A percentile compares a stretch with the other conserved stretches of the same genome.
These are phyloP conservation scores for Aurelia coerulea DNA, from an alignment of 30 jellyfish, hydroid and myxozoan genomes.

Conservation along the genomic window DNA sequence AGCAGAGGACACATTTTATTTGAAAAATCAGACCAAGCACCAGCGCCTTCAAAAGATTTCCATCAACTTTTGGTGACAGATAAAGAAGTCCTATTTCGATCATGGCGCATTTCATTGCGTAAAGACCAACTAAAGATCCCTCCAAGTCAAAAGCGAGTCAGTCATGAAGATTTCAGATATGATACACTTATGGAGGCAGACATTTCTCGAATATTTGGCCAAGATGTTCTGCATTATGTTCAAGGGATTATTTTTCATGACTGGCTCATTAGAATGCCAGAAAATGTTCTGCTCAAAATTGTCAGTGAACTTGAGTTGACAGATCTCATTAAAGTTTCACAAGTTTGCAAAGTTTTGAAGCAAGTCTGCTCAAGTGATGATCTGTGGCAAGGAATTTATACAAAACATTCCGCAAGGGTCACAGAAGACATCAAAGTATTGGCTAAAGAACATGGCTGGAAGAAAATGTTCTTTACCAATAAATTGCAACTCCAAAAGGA, in stretches of 20 bases:
- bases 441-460: slow-evolving; percentile 87
- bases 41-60: slow-evolving; percentile 91
- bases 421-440: slow-evolving; percentile 56
- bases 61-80: slow-evolving; percentile 91
- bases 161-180: slow-evolving; percentile 82
- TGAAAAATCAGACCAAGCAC: slow-evolving; percentile 95
- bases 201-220: slow-evolving; percentile 78
- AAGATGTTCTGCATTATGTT: slow-evolving; percentile 61
- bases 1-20: slow-evolving; percentile 59
- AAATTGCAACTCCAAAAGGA: slow-evolving; percentile 87
- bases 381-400: slow-evolving; percentile 73
- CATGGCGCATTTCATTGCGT: slow-evolving; percentile 89
- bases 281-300: slow-evolving; percentile 50
- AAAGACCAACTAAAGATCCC: slow-evolving; percentile 80
- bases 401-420: slow-evolving; percentile 42
- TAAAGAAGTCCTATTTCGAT: slow-evolving; percentile 77
- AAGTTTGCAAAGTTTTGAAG: slow-evolving; percentile 64
- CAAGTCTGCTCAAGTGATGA: slow-evolving; percentile 73
- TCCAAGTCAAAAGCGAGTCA: slow-evolving; percentile 79
- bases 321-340: slow-evolving; percentile 65
- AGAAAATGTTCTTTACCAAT: slow-evolving; percentile 78
- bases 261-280: slow-evolving; percentile 90
- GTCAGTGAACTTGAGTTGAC: slow-evolving; percentile 63
- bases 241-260: slow-evolving; percentile 77
- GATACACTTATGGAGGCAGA: slow-evolving; percentile 80